Conservation (phyloP, 2,888 invertebrate genomes). For the Drosophila aldrichi region DNA sequence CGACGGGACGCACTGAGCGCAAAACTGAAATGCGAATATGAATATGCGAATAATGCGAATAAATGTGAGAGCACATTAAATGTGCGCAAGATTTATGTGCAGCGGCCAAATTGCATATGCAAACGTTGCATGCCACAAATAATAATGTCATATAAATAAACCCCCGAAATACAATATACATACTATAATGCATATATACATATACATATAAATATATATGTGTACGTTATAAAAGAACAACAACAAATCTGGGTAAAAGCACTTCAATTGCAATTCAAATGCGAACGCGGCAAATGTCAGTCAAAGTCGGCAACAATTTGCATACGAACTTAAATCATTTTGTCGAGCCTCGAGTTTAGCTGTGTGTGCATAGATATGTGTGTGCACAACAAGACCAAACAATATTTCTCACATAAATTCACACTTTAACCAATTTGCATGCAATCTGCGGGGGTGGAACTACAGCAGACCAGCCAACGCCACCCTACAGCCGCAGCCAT, state of each 20-base stretch:
- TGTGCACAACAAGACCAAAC: conserved; percentile 83
- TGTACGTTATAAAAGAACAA: neutral
- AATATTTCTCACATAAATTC: conserved; percentile 85
- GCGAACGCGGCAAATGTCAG: conserved; percentile 75
- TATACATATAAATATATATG: no score
- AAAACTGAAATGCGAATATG: conserved; percentile 32
- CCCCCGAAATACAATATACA: conserved; percentile 8
- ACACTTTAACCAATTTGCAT: conserved; percentile 84
- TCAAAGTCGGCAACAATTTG: conserved; percentile 80
- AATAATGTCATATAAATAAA: conserved; percentile 34
- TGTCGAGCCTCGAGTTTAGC: conserved; percentile 53
- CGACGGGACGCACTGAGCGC: conserved; percentile 67
- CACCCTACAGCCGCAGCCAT: conserved; percentile 4
- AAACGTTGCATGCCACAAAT: conserved; percentile 38
- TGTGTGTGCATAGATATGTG: conserved; percentile 35
- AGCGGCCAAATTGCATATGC: conserved; percentile 50
- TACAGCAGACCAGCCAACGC: conserved; percentile 14
- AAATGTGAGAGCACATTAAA: conserved; percentile 67
- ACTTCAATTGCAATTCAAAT: conserved; percentile 60
- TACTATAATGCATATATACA: neutral
- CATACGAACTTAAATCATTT: conserved; percentile 83
- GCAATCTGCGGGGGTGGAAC: conserved; percentile 79
- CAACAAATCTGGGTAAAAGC: conserved; percentile 11
- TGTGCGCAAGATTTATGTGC: conserved; percentile 67
- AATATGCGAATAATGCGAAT: conserved; percentile 55